These are phyloP conservation scores for Epirrhoe alternata DNA, from an alignment of 2,888 invertebrate species.

Conservation along the genomic window DNA sequence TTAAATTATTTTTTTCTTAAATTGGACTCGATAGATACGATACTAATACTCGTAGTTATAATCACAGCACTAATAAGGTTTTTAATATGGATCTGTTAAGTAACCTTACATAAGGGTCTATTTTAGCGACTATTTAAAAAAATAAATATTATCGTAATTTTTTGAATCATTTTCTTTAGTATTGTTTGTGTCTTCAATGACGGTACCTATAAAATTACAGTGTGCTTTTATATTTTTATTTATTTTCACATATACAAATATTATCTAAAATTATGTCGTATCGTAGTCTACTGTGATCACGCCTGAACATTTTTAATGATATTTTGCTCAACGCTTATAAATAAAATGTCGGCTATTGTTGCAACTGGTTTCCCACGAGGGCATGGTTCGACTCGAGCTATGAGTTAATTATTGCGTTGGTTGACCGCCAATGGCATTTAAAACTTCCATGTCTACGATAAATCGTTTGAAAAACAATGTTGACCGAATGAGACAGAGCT, in stretches of 20 bases:
- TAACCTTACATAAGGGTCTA: too few species aligned
- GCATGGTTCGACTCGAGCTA: constrained; percentile 23
- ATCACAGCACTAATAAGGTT: too few species aligned
- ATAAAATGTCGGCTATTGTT: constrained; percentile 36
- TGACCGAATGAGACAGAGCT: too few species aligned
- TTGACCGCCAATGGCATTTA: constrained; percentile 1
- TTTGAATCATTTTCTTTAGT: too few species aligned
- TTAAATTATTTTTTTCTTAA: too few species aligned
- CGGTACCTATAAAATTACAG: too few species aligned
- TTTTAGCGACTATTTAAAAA: too few species aligned
- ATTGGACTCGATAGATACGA: too few species aligned
- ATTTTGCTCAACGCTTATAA: constrained; percentile 29
- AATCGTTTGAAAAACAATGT: background rate
- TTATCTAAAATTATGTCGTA: background rate
- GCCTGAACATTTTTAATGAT: constrained; percentile 31
- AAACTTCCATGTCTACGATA: background rate
- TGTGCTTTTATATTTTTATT: background rate
- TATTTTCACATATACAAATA: background rate
- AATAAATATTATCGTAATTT: too few species aligned
- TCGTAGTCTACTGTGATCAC: background rate
- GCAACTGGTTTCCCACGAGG: constrained; percentile 36
- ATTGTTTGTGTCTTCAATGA: too few species aligned
- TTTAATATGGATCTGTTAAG: too few species aligned
- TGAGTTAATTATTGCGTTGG: constrained; percentile 3
- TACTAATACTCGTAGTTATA: too few species aligned